Base-by-base conservation (phyloP, 2,888 invertebrate genomes). In the Lasioglossum figueresi region DNA sequence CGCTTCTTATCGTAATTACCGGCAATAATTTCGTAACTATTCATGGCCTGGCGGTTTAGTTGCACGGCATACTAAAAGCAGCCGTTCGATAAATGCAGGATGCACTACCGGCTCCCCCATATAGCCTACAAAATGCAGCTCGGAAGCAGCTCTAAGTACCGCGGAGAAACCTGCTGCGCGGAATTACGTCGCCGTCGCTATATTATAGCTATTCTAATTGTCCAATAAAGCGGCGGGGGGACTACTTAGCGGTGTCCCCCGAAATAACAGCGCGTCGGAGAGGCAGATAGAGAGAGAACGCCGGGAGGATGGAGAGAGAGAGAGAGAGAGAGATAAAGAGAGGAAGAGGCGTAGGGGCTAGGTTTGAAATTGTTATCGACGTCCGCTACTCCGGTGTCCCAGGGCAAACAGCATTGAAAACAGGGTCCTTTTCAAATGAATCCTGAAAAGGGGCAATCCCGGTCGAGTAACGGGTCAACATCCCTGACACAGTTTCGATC, bases 1-100 rank as follows among this genome's bases (percentile, higher is more conserved):
- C 78, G 78, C 77, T 86, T 83, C 87, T 86, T 86, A 83, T 77
- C 86, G 83, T 83, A 86, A 87, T 87, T 87, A 86, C 81, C 87
- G 59, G 71, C 83, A 76, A 87, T 87, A 87, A 86, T 87, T 86
- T 86, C 83, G 81, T 77, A 86, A 86, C 86, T 77, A 74, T 77
- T 86, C 87, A 81, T 79, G 71, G 83, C 45, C 71, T 77, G 80
- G 80, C 45, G 85, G 85, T 82, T 81, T 80, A 76, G 81, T 74
- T 85, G 80, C 68, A 45, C 85, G 82, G 71, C 37, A 71, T 79
- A 88, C 89, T 89, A 89, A 89, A 90, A 90, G 90, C 90, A 89
- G 86, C 86, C 77, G 85, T 88, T 90, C 85, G 79, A 79, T 84
- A 86, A 87, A 83, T 77, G 88, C 86, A 80, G 88, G 88, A 87